Base-by-base conservation (phyloP, 2,888 invertebrate genomes). In the Drosophila nr. perissopoda region DNA sequence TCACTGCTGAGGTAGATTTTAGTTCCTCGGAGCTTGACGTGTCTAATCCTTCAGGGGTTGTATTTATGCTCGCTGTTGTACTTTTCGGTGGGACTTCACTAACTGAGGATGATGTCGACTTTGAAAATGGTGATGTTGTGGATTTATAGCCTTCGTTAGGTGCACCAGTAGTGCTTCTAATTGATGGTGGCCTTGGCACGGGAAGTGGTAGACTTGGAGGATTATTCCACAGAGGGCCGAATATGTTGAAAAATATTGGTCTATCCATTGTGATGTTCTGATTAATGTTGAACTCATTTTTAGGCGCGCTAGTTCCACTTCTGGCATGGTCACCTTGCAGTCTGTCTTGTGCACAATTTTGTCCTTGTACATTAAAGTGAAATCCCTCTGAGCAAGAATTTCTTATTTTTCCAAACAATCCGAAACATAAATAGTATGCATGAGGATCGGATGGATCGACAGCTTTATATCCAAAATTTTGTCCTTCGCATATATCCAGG, bases 381-480 rank as follows among this genome's bases (percentile, higher is more conserved):
- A 51, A 74, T n/a, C 84, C 84, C 5, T 83, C 74, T 0, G 70
- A 13, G 48, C 87, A 87, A 13, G 27, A 66, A 8, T 40, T 76
- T n/a, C 18, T 59, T 21, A 80, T 59, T 18, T 75, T 70, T 0
- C 89, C 89, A 8, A 87, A 27, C 2, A 63, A n/a, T 5, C 88
- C 88, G 7, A 90, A 52, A 21, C 87, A 87, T 0, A 78, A 34
- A 25, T 62, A 82, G 57, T 87, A 87, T 48, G 80, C 73, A 21
- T 62, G 61, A 18, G 80, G 56, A 65, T 90, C 74, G 4, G 54
- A 54, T 48, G 80, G 66, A 65, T 76, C 74, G 31, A 36, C 40
- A 21, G 57, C 48, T 73, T 82, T 90, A 70, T 74, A 80, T 71
- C 87, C 87, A 69, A 90, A 89, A 25, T 57, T 21, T 33, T 75